Evolutionary conservation across 2,888 invertebrate species (phyloP), one percentile per base, ranked within the genome.

Genomic region (Zygogramma bicolorata): DNA sequence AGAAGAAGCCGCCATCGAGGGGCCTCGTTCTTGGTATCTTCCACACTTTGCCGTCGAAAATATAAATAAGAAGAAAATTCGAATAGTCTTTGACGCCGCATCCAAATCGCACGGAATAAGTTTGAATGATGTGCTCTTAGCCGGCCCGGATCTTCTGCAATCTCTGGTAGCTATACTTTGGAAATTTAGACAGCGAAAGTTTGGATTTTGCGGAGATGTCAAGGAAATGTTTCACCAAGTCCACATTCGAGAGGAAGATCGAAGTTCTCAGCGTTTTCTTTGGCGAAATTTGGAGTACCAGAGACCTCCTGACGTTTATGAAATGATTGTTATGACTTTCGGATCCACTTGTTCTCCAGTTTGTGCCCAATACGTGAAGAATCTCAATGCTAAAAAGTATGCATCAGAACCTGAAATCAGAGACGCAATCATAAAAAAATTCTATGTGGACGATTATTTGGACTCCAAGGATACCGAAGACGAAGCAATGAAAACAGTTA

Each of bases 171-270:
- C 20, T 2, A 40, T 62, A 1, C 25, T 62, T 13, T 40, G 18
- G 40, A 62, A 38, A 40, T 62, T 62, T 40, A 3, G 62, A 20
- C 38, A 25, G 20, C 2, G 40, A 40, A 15, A 15, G 13, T 40
- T 40, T 13, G 62, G 20, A 40, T 62, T 62, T 18, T n/a, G n/a
- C n/a, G n/a, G n/a, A n/a, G n/a, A n/a, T n/a, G n/a, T n/a, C n/a
- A n/a, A n/a, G 20, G 42, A 62, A 22, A 42, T 62, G 10, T 68
- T 69, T 18, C 68, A 72, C 59, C 42, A 40, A 20, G 42, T 62
- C 8, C 18, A 8, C 18, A 42, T 62, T 3, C 25, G 6, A 18
- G 40, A 62, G 22, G 62, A 8, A 62, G 62, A 62, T 22, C 18
- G 22, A 38, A 15, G 6, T 22, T 8, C 34, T 2, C 61, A 61